Evolutionary conservation across 2,888 invertebrate genomes (phyloP).

Genomic region (Drosophila borealis): DNA sequence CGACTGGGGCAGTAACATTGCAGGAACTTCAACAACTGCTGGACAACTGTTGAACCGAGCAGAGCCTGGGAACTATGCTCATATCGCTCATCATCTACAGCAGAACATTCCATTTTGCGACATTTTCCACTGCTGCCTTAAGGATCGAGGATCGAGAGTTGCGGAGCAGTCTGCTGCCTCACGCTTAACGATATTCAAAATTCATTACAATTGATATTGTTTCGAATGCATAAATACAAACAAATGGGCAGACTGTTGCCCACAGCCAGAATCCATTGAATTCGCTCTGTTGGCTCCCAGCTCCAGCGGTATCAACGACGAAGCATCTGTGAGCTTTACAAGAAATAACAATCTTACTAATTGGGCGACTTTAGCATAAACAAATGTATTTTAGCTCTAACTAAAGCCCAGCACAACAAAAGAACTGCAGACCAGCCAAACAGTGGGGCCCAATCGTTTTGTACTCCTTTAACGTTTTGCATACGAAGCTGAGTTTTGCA

Average conservation of each 20-base stretch:
- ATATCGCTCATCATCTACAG: slow-evolving; percentile 80
- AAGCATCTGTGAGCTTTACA: slow-evolving; percentile 81
- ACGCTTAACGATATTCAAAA: slow-evolving; percentile 83
- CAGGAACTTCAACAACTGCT: slow-evolving; percentile 25
- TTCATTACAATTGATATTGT: slow-evolving; percentile 84
- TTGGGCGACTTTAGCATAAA: slow-evolving; percentile 85
- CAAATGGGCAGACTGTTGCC: slow-evolving; percentile 63
- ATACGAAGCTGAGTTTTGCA: slow-evolving; percentile 54
- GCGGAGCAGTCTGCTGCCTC: slow-evolving; percentile 44
- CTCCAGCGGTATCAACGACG: slow-evolving; percentile 62
- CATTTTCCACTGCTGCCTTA: slow-evolving; percentile 51
- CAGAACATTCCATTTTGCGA: slow-evolving; percentile 78
- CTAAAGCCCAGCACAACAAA: slow-evolving; percentile 61
- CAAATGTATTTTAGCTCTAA: slow-evolving; percentile 84
- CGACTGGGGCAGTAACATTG: slow-evolving; percentile 23
- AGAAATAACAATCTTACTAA: slow-evolving; percentile 85
- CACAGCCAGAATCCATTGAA: slow-evolving; percentile 31
- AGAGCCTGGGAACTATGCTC: slow-evolving; percentile 82
- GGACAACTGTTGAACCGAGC: slow-evolving; percentile 6
- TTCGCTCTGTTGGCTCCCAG: slow-evolving; percentile 23
- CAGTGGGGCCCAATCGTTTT: slow-evolving; percentile 76
- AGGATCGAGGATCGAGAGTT: slow-evolving; percentile 35
- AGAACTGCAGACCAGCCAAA: slow-evolving; percentile 29
- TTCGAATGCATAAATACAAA: slow-evolving; percentile 83
- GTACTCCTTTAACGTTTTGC: slow-evolving; percentile 77